A percentile compares a stretch with the other conserved stretches of the same genome.
These are phyloP conservation scores for Alligator sinensis DNA, from an alignment of 2,113 vertebrate species.

Conservation along the genomic window DNA sequence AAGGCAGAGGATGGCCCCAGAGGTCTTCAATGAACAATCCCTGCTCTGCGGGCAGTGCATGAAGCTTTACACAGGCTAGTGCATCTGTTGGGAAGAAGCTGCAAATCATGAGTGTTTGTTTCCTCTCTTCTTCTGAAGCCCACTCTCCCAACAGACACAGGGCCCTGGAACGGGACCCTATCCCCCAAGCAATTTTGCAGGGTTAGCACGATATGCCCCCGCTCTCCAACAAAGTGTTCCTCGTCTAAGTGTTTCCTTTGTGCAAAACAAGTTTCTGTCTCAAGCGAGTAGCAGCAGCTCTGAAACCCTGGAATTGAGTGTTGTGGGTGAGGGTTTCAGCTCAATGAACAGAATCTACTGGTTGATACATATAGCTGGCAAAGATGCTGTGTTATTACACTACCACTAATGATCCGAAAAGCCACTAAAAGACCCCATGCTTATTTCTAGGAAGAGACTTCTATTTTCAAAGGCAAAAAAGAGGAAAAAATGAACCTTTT, in stretches of 20 bases:
- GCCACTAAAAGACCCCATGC: constrained; percentile 30
- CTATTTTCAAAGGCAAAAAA: neutral
- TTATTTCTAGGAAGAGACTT: neutral
- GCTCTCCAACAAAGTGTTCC: neutral
- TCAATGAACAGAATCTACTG: neutral
- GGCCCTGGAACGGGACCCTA: neutral
- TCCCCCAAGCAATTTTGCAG: neutral
- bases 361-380: neutral
- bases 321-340: neutral
- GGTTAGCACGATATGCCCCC: neutral
- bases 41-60: neutral
- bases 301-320: neutral
- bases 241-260: neutral
- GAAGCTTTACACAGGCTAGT: neutral
- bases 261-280: neutral
- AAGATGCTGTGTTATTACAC: constrained; percentile 21
- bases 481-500: neutral
- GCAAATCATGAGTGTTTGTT: neutral
- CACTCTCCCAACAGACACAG: neutral
- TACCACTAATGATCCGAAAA: constrained; percentile 54
- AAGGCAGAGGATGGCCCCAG: neutral
- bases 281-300: neutral
- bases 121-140: neutral
- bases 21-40: neutral
- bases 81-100: neutral